Percentiles rank a stretch among this genome's conserved stretches.
These are phyloP conservation scores for Marcusenius ussheri DNA, from an alignment of 2,113 vertebrate species.

Conservation along the genomic window DNA sequence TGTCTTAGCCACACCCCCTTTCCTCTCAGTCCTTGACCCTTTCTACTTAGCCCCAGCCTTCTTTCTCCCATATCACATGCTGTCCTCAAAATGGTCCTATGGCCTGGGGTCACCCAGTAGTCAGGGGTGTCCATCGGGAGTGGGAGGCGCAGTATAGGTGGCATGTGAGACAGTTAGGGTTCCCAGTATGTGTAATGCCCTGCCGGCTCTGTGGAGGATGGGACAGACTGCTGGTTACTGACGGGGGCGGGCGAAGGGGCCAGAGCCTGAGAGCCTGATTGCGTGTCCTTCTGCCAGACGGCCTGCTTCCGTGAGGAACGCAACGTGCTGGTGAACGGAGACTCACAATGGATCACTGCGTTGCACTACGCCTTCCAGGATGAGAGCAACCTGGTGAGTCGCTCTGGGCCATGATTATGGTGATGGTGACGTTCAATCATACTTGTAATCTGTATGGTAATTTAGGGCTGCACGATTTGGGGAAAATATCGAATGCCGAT, in stretches of 20 bases:
- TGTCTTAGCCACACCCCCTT: background rate
- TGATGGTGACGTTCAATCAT: background rate
- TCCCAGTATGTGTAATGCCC: too few species aligned
- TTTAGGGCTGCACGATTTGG: too few species aligned
- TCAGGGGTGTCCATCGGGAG: background rate
- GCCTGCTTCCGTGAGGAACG: slow-evolving; percentile 95
- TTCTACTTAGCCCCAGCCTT: background rate
- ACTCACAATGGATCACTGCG: slow-evolving; percentile 93
- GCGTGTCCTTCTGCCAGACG: slow-evolving; percentile 59
- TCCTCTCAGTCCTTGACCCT: background rate
- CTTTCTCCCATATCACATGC: background rate
- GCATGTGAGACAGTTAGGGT: too few species aligned
- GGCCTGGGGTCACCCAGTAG: background rate
- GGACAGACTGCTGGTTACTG: background rate
- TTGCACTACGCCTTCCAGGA: slow-evolving; percentile 63
- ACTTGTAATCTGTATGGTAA: background rate
- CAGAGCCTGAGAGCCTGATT: background rate
- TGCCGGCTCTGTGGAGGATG: too few species aligned
- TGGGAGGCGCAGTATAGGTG: too few species aligned
- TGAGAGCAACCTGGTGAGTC: slow-evolving; percentile 76
- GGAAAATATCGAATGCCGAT: too few species aligned
- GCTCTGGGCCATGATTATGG: background rate
- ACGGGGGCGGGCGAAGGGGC: background rate
- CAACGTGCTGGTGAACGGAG: slow-evolving; percentile 88
- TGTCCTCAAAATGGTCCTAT: background rate